Evolutionary conservation across 2,113 vertebrate species (phyloP).

Genomic region (Podarcis cretensis): DNA sequence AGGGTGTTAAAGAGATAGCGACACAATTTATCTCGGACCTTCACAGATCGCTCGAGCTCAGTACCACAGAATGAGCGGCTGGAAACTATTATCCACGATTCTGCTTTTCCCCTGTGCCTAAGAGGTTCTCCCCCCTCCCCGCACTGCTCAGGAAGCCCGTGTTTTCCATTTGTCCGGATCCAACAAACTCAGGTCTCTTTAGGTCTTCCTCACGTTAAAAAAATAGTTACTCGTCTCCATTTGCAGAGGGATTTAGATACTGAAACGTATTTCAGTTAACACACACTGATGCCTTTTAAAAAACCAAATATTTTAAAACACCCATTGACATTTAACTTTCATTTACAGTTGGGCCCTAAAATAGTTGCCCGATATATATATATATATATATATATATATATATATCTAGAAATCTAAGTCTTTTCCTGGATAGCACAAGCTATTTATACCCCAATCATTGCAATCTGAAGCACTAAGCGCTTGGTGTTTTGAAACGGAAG

Average conservation of each 20-base stretch:
- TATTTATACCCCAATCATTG: not conserved
- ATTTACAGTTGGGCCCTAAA: constrained; percentile 8
- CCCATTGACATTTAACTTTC: not conserved
- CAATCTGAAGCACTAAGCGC: too few species aligned
- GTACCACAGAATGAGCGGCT: not conserved
- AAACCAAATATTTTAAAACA: not conserved
- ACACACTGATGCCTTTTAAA: not conserved
- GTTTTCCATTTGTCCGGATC: not conserved
- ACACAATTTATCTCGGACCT: not conserved
- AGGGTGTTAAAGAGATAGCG: not conserved
- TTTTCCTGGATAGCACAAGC: not conserved
- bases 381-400: not conserved
- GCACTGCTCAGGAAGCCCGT: not conserved
- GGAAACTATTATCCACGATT: too few species aligned
- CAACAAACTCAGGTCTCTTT: not conserved
- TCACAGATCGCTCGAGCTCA: too few species aligned
- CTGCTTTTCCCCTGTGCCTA: not conserved
- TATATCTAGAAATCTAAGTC: not conserved
- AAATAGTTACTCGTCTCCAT: constrained; percentile 3
- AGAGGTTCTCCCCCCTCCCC: not conserved
- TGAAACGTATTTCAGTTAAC: constrained; percentile 36
- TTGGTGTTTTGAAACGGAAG: constrained; percentile 21
- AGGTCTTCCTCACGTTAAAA: not conserved
- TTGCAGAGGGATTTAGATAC: constrained; percentile 45
- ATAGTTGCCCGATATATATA: not conserved